Evolutionary conservation across 2,113 vertebrate genomes (phyloP), one percentile per base, ranked within the genome.

Genomic region (Lamprotornis superbus): DNA sequence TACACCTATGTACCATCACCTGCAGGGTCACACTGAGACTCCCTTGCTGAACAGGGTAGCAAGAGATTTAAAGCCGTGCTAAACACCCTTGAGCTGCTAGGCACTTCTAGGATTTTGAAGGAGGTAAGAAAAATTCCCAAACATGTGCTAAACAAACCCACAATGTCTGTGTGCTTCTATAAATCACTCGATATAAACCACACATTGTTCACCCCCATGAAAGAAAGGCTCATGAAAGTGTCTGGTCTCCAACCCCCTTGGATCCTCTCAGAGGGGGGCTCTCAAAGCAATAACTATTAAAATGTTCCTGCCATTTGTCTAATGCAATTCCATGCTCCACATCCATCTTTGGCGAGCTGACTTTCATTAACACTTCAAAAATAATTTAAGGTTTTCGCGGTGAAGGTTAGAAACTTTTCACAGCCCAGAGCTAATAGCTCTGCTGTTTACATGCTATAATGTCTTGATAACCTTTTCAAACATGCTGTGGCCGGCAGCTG

Each of bases 331-430:
- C 91, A 93, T 95, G 94, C 95, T 97, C 91, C 88, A 95, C 97
- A 97, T 98, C 96, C 97, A 98, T 98, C 94, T 97, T 97, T 97
- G 91, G 96, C 90, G 93, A 97, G 96, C 97, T 89, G 96, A 94
- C 96, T 98, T 98, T 97, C 98, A 98, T 98, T 97, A 98, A 98
- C 98, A 97, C 97, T 98, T 98, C 97, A 98, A 97, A 98, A 97
- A 98, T 98, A 98, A 98, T 98, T 98, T 98, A 98, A 97, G 97
- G 97, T 97, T 97, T 98, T 97, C 22, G 67, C 78, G 44, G 97
- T 97, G 98, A 98, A 98, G 98, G 98, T 98, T 97, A 97, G 97
- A 97, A 97, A 97, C 97, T 97, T 98, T 97, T 97, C 97, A 97
- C 95, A 95, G 96, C 97, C 97, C 95, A 97, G 93, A 97, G 97